Evolutionary conservation across 2,888 invertebrate genomes (phyloP).

Genomic region (Cheilosia impressa): DNA sequence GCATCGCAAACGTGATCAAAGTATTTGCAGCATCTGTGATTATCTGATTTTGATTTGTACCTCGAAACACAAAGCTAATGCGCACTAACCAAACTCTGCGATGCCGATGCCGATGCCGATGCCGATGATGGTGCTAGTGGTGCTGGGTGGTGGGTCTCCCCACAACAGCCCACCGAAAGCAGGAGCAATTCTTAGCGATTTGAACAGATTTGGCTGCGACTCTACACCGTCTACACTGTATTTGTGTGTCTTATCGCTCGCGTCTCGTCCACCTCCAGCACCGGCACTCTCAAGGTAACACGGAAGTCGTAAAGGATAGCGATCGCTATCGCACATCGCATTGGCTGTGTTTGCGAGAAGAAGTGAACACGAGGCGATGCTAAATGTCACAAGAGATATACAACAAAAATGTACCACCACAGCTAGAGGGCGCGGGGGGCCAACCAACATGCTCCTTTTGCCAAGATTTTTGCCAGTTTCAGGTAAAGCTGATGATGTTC

Average conservation of each 20-base stretch:
- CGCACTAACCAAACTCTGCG: conserved; percentile 49
- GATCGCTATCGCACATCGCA: conserved; percentile 73
- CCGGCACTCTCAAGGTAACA: conserved; percentile 69
- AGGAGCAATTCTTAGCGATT: conserved; percentile 62
- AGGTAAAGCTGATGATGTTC: conserved; percentile 66
- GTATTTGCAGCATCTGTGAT: conserved; percentile 77
- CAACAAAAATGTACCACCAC: conserved; percentile 70
- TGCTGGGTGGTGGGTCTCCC: conserved; percentile 46
- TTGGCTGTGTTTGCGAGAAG: conserved; percentile 55
- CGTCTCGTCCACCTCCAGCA: conserved; percentile 57
- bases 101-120: background rate
- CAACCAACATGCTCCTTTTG: conserved; percentile 26
- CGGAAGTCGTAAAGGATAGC: conserved; percentile 75
- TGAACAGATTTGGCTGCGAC: conserved; percentile 61
- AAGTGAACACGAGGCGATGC: conserved; percentile 72
- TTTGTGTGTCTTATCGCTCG: conserved; percentile 58
- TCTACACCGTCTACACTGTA: conserved; percentile 26
- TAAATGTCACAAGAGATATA: conserved; percentile 75
- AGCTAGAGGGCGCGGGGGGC: conserved; percentile 11
- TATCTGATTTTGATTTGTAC: conserved; percentile 77
- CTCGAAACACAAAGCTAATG: conserved; percentile 73
- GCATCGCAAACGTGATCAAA: conserved; percentile 83
- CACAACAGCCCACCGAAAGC: conserved; percentile 33
- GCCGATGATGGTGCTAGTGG: conserved; percentile 22
- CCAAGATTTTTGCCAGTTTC: conserved; percentile 62